A percentile compares a stretch with the other conserved stretches of the same genome.
Evolutionary conservation across 30 jellyfish, hydroid and myxozoan genomes (phyloP).

Genomic region (Nemopilema nomurai): DNA sequence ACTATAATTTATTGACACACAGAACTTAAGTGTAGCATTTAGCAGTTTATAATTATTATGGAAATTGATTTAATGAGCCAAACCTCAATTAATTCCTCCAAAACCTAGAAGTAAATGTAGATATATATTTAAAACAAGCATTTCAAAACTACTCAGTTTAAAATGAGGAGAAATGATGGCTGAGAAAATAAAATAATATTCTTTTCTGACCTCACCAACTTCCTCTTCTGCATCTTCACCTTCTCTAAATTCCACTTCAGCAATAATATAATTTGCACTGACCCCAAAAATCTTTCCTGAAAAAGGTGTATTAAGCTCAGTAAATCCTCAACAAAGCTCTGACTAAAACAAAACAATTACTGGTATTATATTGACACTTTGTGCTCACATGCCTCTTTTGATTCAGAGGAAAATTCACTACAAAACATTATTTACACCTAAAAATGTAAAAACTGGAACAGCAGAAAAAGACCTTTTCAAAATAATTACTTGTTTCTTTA

Average conservation of each 20-base stretch:
- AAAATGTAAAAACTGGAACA: no score
- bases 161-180: not conserved
- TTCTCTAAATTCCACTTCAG: slow-evolving; percentile 96
- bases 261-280: slow-evolving; percentile 73
- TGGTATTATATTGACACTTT: no score
- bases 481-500: no score
- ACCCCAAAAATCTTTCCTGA: slow-evolving; percentile 93
- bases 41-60: not conserved
- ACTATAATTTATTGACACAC: no score
- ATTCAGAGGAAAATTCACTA: no score
- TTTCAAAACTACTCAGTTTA: not conserved
- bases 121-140: not conserved
- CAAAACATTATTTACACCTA: no score
- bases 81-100: slow-evolving; percentile 40
- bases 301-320: not conserved
- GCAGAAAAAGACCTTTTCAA: no score
- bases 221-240: slow-evolving; percentile 99
- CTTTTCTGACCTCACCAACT: slow-evolving; percentile 68
- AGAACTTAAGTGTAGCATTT: no score
- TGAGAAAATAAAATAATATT: not conserved
- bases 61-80: not conserved
- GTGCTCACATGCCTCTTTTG: no score
- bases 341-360: no score
- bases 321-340: no score
- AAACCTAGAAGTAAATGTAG: slow-evolving; percentile 15